Percentiles rank a stretch among this genome's conserved stretches.
Evolutionary conservation across 2,797 vertebrate species (phyloP).

Genomic region (Hippocampus kuda): DNA sequence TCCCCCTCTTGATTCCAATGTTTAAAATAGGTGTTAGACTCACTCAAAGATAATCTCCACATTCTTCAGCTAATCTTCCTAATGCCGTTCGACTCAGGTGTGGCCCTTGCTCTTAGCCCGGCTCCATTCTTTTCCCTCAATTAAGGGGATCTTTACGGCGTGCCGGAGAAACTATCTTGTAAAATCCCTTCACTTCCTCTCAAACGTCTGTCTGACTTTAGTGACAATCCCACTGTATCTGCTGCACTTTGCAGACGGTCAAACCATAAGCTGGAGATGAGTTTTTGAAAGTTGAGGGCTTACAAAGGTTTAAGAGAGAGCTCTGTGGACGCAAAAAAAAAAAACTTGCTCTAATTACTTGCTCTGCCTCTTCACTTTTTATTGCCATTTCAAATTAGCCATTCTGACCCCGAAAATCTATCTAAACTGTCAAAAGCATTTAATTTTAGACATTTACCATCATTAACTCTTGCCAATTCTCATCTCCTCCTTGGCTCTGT

Average conservation of each 20-base stretch:
- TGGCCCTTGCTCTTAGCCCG: constrained; percentile 2
- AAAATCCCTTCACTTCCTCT: constrained; percentile 53
- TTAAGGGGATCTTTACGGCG: constrained; percentile 43
- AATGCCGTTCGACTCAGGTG: constrained; percentile 3
- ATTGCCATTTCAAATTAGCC: not conserved
- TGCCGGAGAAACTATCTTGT: constrained; percentile 39
- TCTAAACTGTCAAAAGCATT: constrained; percentile 16
- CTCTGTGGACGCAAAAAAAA: constrained; percentile 15
- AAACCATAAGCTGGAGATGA: constrained; percentile 52
- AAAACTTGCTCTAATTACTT: constrained; percentile 20
- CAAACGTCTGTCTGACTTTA: constrained; percentile 62
- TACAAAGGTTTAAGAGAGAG: constrained; percentile 24
- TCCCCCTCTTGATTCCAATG: not conserved
- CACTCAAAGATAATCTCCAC: constrained; percentile 4
- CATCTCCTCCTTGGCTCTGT: constrained; percentile 41
- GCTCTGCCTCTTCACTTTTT: not conserved
- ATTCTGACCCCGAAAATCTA: not conserved
- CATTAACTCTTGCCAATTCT: constrained; percentile 58
- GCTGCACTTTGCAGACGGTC: constrained; percentile 48
- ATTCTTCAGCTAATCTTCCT: constrained; percentile 5
- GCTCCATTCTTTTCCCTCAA: constrained; percentile 21
- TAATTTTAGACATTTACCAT: constrained; percentile 31
- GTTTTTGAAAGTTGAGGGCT: constrained; percentile 33
- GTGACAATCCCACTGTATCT: constrained; percentile 60
- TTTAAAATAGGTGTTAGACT: constrained; percentile 5